Base-by-base conservation (phyloP, 2,888 invertebrate species). In the Athripsodes cinereus region DNA sequence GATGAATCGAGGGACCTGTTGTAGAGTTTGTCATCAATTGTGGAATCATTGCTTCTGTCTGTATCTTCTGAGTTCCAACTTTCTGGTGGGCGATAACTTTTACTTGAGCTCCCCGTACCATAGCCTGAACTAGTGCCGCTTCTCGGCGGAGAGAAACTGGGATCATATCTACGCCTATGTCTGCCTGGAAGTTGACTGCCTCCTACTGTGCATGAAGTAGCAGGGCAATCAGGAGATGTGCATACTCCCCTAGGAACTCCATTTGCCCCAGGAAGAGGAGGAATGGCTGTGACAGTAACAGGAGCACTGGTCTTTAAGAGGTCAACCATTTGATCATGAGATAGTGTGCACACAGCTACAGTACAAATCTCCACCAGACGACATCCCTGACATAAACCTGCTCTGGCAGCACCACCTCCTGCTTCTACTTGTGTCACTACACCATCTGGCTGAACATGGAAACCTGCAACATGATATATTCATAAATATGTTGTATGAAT, bases 291-390 rank as follows among this genome's bases (percentile, higher is more conserved):
- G 34, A 95, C 88, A 46, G 90, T 90, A 53, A 96, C 93, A 49
- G 89, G 87, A 62, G 87, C 85, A 3, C 93, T 92, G 0, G 93
- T 95, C 75, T 94, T 90, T 59, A 96, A 77, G 65, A 95, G 76
- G 73, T 95, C 95, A 31, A 95, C 92, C 85, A 96, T 92, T 73
- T 93, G 91, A 70, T 94, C 93, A 74, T 95, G 92, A 31, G 87
- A 88, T 62, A 96, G 75, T 0, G 94, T 94, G 2, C 91, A 88
- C 22, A 94, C 91, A 26, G 93, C 92, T 20, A 93, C 88, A 71
- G 91, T 90, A 69, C 92, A 92, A 66, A 92, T 91, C 74, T 97
- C 96, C 1, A 96, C 92, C 63, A 97, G 81, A 16, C 96, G 82
- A 53, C 91, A 91, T 59, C 94, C 94, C 70, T 92, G 92, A 50